A percentile compares a stretch with the other conserved stretches of the same genome.
These are phyloP conservation scores for Cheilinus undulatus DNA, from an alignment of 2,113 vertebrate genomes.

Conservation along the genomic window DNA sequence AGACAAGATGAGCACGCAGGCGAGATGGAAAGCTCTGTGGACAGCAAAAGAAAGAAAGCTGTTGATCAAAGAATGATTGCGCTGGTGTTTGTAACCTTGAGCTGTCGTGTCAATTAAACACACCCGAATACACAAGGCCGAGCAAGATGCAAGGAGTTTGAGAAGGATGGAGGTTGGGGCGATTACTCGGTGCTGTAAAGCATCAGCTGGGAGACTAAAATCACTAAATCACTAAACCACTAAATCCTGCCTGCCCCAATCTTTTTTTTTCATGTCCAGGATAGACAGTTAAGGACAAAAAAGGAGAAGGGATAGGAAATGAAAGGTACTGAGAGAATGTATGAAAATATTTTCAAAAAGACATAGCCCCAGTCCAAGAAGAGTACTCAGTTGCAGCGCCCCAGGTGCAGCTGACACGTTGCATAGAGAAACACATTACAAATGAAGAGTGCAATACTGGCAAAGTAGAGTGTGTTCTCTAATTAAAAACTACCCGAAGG, in stretches of 20 bases:
- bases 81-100: conserved; percentile 55
- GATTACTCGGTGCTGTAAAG: conserved; percentile 8
- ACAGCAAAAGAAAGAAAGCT: conserved; percentile 9
- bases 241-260: conserved; percentile 13
- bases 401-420: conserved; percentile 15
- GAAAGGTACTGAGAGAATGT: conserved; percentile 15
- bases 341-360: conserved; percentile 42
- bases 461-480: conserved; percentile 62
- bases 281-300: conserved; percentile 12
- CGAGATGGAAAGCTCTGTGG: conserved; percentile 9
- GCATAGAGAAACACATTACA: conserved; percentile 42
- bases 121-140: conserved; percentile 41
- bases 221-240: too few species aligned
- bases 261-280: background rate
- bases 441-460: conserved; percentile 50
- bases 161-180: background rate
- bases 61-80: conserved; percentile 33
- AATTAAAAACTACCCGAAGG: conserved; percentile 76
- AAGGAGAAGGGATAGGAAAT: conserved; percentile 4
- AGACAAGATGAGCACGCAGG: background rate
- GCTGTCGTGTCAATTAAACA: conserved; percentile 41
- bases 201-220: conserved; percentile 25
- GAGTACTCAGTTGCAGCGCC: conserved; percentile 25
- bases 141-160: conserved; percentile 19
- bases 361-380: conserved; percentile 10